Conservation (phyloP, 2,888 invertebrate species). For the Epirrhoe alternata region DNA sequence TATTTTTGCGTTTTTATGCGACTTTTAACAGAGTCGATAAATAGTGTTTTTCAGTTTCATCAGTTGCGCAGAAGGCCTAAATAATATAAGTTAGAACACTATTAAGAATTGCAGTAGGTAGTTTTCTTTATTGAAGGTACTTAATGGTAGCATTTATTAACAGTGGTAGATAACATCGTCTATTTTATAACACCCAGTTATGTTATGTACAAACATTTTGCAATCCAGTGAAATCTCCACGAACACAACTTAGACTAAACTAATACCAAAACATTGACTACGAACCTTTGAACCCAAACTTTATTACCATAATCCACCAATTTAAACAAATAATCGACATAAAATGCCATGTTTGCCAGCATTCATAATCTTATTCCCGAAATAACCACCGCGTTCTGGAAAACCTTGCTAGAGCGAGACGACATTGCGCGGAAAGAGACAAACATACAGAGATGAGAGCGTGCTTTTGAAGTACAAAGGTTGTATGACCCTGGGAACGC, state of each 20-base stretch:
- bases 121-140: no score
- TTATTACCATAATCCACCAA: conserved; percentile 2
- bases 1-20: no score
- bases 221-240: background rate
- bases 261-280: background rate
- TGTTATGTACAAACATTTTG: no score
- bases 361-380: conserved; percentile 44
- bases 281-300: background rate
- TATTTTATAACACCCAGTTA: no score
- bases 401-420: conserved; percentile 77
- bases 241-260: background rate
- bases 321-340: conserved; percentile 4
- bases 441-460: conserved; percentile 77
- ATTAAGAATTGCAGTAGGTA: no score
- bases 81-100: no score
- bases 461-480: conserved; percentile 48
- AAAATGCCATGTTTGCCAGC: conserved; percentile 30
- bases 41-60: no score
- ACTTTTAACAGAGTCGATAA: no score
- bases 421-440: conserved; percentile 79
- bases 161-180: no score
- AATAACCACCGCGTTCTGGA: conserved; percentile 61
- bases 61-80: no score
- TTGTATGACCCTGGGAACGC: conserved; percentile 42
- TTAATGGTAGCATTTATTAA: no score